These are phyloP conservation scores for Chaetops frenatus DNA, from an alignment of 2,113 vertebrate species.

Conservation along the genomic window DNA sequence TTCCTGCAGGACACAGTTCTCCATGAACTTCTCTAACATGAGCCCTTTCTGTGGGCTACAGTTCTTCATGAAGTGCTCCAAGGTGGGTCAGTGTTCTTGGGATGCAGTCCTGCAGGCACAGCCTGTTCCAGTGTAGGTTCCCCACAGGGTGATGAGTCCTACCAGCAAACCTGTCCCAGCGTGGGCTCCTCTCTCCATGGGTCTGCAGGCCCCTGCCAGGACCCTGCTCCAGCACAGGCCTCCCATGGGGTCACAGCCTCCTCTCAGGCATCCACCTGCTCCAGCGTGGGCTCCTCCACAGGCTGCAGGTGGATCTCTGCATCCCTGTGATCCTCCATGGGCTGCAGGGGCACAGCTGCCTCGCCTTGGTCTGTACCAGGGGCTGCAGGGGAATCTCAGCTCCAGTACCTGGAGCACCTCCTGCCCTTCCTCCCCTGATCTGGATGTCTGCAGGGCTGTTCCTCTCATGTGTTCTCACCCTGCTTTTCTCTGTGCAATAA, in stretches of 20 bases:
- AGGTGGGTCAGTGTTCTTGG: background rate
- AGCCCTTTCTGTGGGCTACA: background rate
- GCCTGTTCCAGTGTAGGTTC: background rate
- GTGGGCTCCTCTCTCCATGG: background rate
- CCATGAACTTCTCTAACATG: background rate
- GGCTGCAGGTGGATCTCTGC: background rate
- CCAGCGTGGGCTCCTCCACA: accelerated
- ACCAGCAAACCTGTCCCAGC: background rate
- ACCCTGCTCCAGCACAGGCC: background rate
- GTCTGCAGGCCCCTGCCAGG: background rate
- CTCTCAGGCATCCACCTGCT: background rate
- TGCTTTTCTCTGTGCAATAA: accelerated
- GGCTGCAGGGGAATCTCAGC: background rate
- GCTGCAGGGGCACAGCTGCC: background rate
- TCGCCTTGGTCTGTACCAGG: background rate
- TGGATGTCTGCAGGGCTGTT: background rate
- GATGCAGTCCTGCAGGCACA: background rate
- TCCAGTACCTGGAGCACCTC: background rate
- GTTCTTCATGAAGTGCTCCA: background rate
- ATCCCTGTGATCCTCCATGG: too few species aligned
- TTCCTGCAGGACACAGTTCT: background rate
- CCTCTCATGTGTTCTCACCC: background rate
- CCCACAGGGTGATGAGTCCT: background rate
- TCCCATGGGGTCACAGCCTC: background rate
- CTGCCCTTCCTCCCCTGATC: background rate